phyloP scores from a whole-genome alignment of 2,797 vertebrate species.

The Podarcis siculus region DNA sequence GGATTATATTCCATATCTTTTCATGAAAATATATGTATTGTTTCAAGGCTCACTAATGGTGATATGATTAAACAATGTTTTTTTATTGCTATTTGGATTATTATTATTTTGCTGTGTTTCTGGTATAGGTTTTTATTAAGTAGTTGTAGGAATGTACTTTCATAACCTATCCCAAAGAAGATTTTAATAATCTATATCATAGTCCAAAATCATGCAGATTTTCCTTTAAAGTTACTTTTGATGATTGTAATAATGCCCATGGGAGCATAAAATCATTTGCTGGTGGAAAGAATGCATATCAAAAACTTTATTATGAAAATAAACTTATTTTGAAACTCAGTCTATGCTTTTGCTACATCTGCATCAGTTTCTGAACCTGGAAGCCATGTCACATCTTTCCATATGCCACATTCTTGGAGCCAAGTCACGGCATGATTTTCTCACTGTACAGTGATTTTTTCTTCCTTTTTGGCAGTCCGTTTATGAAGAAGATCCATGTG shows the following conservation, averaged over 20 bases:
- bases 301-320: slow-evolving; percentile 3
- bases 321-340: slow-evolving; percentile 1
- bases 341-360: neutral
- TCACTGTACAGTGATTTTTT: neutral
- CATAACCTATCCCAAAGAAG: neutral
- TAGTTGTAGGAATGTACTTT: neutral
- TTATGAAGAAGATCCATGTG: neutral
- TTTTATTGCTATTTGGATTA: neutral
- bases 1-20: neutral
- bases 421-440: slow-evolving; percentile 18
- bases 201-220: neutral
- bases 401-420: slow-evolving; percentile 4
- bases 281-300: slow-evolving; percentile 7
- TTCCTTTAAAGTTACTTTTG: neutral
- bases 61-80: neutral
- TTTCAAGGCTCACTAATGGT: neutral
- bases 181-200: neutral
- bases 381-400: slow-evolving; percentile 21
- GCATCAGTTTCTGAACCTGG: slow-evolving; percentile 16
- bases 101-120: neutral
- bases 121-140: neutral
- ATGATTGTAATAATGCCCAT: neutral
- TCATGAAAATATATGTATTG: neutral
- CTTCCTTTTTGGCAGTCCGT: neutral
- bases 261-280: neutral